phyloP scores from a whole-genome alignment of 2,113 vertebrate species.

The Arizona elegans region DNA sequence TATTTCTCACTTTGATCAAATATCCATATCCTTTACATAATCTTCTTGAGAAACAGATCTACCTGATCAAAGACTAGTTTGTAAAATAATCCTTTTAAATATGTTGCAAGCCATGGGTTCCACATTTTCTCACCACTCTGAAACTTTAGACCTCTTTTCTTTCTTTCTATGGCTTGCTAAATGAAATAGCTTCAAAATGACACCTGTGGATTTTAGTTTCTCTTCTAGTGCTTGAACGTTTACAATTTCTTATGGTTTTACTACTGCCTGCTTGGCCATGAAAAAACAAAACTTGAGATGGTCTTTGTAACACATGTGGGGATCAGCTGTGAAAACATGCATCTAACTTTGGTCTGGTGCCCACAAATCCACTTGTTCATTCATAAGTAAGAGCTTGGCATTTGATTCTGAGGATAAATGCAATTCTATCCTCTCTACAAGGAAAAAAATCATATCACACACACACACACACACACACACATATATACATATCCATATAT shows the following conservation, averaged over 20 bases:
- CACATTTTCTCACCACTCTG: constrained; percentile 4
- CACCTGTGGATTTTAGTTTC: constrained; percentile 24
- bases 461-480: too few relatives aligned
- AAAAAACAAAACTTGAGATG: background rate
- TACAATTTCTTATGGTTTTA: constrained; percentile 18
- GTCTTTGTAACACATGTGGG: background rate
- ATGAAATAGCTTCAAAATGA: constrained; percentile 16
- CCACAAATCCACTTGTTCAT: constrained; percentile 3
- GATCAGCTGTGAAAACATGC: constrained; percentile 25
- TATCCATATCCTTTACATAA: background rate
- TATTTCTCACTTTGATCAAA: background rate
- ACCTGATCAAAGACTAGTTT: background rate
- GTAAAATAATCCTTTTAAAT: background rate
- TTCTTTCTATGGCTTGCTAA: background rate
- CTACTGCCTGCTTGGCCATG: background rate
- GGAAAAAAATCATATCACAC: background rate
- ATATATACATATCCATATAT: too few relatives aligned
- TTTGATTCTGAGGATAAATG: background rate
- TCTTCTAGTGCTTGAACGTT: background rate
- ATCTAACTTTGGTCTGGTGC: background rate
- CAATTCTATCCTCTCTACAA: background rate
- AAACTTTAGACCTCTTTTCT: constrained; percentile 29
- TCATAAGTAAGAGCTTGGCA: background rate
- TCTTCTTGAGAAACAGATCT: background rate
- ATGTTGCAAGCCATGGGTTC: background rate